phyloP scores from a whole-genome alignment of 2,888 invertebrate species.

The Parelbella ahira region DNA sequence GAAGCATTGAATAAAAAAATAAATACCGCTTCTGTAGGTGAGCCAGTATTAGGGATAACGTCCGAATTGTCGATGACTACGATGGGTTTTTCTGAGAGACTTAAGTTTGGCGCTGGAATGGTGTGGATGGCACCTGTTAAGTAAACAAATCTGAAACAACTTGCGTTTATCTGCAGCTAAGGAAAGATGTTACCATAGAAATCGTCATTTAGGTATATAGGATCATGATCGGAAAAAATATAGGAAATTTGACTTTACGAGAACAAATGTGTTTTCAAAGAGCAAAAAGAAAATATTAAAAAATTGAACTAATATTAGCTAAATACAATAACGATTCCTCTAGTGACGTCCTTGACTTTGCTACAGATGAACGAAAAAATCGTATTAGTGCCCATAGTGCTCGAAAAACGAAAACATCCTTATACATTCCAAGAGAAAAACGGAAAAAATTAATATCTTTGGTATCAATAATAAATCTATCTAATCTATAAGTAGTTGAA shows the following conservation, averaged over 20 bases:
- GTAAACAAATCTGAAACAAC: constrained; percentile 52
- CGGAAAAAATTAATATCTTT: too few species aligned
- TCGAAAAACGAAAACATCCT: too few species aligned
- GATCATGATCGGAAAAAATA: too few species aligned
- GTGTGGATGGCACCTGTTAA: constrained; percentile 89
- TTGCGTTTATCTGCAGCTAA: constrained; percentile 49
- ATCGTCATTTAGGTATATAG: not conserved
- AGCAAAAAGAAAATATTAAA: too few species aligned
- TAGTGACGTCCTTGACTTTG: constrained; percentile 15
- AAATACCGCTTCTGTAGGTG: constrained; percentile 48
- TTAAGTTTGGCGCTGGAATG: constrained; percentile 91
- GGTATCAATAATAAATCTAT: too few species aligned
- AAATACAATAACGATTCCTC: not conserved
- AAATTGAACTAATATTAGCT: too few species aligned
- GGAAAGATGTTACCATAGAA: constrained; percentile 33
- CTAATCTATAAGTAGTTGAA: too few species aligned
- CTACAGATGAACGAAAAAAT: constrained; percentile 20
- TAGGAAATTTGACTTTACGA: too few species aligned
- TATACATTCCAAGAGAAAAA: too few species aligned
- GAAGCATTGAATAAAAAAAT: not conserved
- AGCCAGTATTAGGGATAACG: constrained; percentile 29
- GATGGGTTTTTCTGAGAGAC: constrained; percentile 83
- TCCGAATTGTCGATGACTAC: constrained; percentile 60
- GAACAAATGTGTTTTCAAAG: too few species aligned
- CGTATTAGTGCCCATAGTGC: constrained; percentile 5